These are phyloP conservation scores for Pomatorhinus ruficollis DNA, from an alignment of 2,113 vertebrate genomes.

Conservation along the genomic window DNA sequence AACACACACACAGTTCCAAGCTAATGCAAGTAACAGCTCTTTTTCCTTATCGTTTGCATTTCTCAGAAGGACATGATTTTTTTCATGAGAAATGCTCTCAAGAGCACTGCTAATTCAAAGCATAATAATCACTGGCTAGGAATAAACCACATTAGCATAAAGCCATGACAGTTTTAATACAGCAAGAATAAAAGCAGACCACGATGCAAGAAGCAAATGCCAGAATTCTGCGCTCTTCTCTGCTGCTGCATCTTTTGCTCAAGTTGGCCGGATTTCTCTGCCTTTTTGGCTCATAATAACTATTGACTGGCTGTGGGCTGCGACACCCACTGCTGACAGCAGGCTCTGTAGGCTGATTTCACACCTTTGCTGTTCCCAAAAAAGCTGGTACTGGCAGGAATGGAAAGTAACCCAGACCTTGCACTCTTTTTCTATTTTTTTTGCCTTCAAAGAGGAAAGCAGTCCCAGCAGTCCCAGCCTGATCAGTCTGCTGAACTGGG, in stretches of 20 bases:
- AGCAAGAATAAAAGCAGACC: conserved; percentile 17
- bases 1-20: neutral
- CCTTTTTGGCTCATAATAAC: conserved; percentile 42
- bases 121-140: conserved; percentile 19
- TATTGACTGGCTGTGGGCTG: conserved; percentile 42
- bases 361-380: conserved; percentile 21
- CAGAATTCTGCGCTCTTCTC: neutral
- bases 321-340: conserved; percentile 1
- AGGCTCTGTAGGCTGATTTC: conserved; percentile 33
- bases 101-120: conserved; percentile 28
- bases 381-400: conserved; percentile 38
- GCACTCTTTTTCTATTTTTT: neutral
- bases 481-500: neutral
- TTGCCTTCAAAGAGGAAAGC: neutral
- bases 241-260: conserved; percentile 14
- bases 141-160: conserved; percentile 2
- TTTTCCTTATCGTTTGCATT: neutral
- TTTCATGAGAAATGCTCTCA: neutral
- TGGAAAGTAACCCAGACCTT: neutral
- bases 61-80: neutral
- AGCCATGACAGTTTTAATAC: neutral
- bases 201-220: neutral
- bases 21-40: neutral
- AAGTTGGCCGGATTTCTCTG: neutral
- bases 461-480: neutral